Evolutionary conservation across 2,888 invertebrate genomes (phyloP).

Genomic region (Hedya salicella): DNA sequence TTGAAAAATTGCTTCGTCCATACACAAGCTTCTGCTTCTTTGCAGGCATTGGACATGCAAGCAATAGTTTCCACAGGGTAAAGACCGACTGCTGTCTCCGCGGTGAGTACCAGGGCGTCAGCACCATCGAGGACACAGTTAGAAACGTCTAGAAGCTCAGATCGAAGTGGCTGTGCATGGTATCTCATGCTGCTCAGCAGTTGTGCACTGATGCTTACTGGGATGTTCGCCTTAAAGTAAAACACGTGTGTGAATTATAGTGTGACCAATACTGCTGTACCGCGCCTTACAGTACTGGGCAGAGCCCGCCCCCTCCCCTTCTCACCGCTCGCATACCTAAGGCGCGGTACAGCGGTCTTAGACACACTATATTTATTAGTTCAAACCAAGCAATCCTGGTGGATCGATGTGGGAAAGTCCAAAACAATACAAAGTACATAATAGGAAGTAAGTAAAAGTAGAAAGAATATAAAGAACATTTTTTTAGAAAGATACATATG

Average conservation of each 20-base stretch:
- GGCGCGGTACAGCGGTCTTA: no score
- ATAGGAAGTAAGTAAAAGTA: no score
- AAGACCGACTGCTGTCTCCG: conserved; percentile 88
- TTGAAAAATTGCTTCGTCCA: conserved; percentile 82
- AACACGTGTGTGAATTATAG: background rate
- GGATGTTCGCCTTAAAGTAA: conserved; percentile 65
- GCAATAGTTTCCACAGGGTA: conserved; percentile 83
- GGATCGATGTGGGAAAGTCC: no score
- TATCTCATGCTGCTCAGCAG: conserved; percentile 70
- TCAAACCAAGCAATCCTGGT: no score
- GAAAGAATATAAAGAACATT: no score
- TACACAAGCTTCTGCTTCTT: conserved; percentile 89
- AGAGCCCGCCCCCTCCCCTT: no score
- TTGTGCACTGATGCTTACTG: conserved; percentile 67
- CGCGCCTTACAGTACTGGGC: no score
- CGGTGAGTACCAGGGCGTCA: conserved; percentile 88
- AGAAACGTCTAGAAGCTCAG: conserved; percentile 88
- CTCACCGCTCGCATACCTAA: no score
- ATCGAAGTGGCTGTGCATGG: conserved; percentile 72
- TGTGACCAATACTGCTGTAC: background rate
- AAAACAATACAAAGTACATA: no score
- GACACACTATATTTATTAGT: no score
- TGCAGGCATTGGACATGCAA: conserved; percentile 79
- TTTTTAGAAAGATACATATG: no score
- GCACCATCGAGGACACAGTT: conserved; percentile 90